Percentiles rank a stretch among this genome's conserved stretches.
phyloP scores from a whole-genome alignment of 2,888 invertebrate genomes.

The Amorpha juglandis region DNA sequence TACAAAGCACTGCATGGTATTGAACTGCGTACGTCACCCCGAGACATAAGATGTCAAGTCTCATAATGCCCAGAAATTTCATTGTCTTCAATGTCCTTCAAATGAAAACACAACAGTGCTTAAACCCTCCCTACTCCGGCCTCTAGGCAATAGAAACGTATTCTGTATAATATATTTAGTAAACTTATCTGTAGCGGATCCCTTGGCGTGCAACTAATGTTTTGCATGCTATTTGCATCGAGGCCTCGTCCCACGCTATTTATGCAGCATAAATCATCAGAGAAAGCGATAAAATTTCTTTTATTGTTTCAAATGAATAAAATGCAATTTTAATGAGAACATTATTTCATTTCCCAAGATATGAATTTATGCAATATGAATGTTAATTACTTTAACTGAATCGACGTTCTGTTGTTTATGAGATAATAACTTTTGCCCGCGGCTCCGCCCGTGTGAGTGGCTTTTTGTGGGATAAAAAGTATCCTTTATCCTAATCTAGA shows the following conservation, averaged over 20 bases:
- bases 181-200: slow-evolving; percentile 13
- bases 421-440: no score
- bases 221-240: slow-evolving; percentile 19
- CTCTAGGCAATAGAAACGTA: neutral
- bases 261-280: neutral
- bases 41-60: no score
- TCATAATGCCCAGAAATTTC: no score
- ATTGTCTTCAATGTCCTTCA: no score
- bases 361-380: neutral
- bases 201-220: slow-evolving; percentile 1
- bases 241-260: slow-evolving; percentile 4
- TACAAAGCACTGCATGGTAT: no score
- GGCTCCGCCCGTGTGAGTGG: no score
- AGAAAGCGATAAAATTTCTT: neutral
- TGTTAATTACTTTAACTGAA: neutral
- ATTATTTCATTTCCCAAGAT: neutral
- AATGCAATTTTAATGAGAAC: neutral
- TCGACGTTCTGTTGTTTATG: no score
- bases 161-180: neutral
- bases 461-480: no score
- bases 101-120: no score
- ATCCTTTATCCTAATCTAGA: no score
- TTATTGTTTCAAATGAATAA: neutral
- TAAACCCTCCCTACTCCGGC: no score
- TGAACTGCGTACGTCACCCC: no score